These are phyloP conservation scores for Lasioglossum albipes DNA, from an alignment of 1,140 invertebrate species.

Conservation along the genomic window DNA sequence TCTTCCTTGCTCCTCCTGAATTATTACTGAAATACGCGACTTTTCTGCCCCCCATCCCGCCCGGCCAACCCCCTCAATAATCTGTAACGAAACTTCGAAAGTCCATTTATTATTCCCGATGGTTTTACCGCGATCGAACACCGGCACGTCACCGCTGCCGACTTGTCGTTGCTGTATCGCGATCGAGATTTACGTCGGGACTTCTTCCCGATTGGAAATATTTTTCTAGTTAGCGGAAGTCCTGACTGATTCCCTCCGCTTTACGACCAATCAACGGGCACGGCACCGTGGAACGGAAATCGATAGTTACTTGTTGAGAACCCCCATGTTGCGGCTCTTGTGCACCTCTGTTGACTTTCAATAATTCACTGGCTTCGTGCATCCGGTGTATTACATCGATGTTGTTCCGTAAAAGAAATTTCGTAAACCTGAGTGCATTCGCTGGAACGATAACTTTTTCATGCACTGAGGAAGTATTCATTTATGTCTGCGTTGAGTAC, in stretches of 20 bases:
- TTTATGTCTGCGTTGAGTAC: no score
- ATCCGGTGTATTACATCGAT: no score
- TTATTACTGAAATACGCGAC: conserved; percentile 35
- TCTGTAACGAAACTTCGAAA: conserved; percentile 19
- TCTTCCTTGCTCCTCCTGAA: conserved; percentile 2
- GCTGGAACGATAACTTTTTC: no score
- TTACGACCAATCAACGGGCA: background rate
- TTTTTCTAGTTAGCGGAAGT: background rate
- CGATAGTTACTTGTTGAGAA: background rate
- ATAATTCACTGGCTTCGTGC: no score
- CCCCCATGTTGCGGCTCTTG: no score
- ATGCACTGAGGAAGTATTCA: no score
- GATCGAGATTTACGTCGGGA: conserved; percentile 1
- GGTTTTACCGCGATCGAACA: background rate
- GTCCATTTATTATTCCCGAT: conserved; percentile 40
- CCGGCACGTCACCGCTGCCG: background rate
- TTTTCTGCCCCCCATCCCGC: background rate
- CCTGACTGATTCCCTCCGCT: background rate
- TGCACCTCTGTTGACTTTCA: no score
- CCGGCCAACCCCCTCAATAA: conserved; percentile 12
- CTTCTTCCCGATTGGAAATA: conserved; percentile 5
- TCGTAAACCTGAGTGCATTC: no score
- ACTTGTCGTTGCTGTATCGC: background rate
- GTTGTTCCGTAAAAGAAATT: no score
- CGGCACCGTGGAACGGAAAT: background rate